These are phyloP conservation scores for Phaonia tiefii DNA, from an alignment of 2,888 invertebrate species.

Conservation along the genomic window DNA sequence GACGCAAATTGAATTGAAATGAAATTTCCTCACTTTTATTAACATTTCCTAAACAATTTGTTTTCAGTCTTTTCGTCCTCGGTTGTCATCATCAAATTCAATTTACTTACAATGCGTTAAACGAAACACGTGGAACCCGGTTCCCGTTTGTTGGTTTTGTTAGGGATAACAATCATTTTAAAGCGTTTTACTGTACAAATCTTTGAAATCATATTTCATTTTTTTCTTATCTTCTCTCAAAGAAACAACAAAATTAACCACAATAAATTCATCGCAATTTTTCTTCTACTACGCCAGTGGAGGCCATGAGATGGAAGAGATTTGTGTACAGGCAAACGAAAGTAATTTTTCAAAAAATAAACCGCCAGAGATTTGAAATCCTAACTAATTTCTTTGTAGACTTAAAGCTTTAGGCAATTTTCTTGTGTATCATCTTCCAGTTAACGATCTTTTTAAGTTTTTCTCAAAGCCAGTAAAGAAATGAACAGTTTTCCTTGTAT, in stretches of 20 bases:
- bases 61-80: neutral
- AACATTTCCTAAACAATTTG: neutral
- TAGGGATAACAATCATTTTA: neutral
- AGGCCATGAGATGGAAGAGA: neutral
- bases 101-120: neutral
- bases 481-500: neutral
- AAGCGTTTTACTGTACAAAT: neutral
- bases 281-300: neutral
- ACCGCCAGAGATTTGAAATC: neutral
- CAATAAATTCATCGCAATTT: conserved; percentile 33
- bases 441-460: too few relatives aligned
- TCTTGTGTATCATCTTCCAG: neutral
- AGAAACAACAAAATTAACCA: conserved; percentile 20
- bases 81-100: neutral
- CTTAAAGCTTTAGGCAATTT: neutral
- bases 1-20: neutral
- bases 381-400: conserved; percentile 6
- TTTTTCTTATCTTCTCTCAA: neutral
- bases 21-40: too few relatives aligned
- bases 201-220: conserved; percentile 22
- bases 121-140: neutral
- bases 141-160: too few relatives aligned
- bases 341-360: conserved; percentile 41
- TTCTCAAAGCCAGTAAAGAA: neutral
- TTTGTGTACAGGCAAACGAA: neutral